Evolutionary conservation across 2,797 vertebrate species (phyloP), one percentile per base, ranked within the genome.

Genomic region (Caiman crocodilus): DNA sequence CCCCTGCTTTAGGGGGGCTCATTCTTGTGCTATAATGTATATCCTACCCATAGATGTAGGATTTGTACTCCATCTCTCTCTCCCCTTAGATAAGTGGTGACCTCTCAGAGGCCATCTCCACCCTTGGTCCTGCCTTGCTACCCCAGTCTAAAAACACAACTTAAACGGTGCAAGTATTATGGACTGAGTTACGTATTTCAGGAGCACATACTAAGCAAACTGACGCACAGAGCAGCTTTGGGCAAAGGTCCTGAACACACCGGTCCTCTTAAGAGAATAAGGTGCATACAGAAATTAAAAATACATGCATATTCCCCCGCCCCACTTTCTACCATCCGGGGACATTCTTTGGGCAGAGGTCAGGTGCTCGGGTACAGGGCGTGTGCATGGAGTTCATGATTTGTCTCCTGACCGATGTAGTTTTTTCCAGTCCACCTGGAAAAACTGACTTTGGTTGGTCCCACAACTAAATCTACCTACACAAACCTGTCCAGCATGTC

Each of bases 351-450:
- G 28, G 13, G 17, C 32, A 78, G 42, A 71, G 58, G 84, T 82
- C 60, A 32, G 50, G 61, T n/a, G 69, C 28, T 82, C 16, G 81
- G 60, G 57, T 58, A 91, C 42, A 82, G 88, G 85, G 86, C 74
- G 60, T 56, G 91, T 74, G 50, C 85, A 23, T 5, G 26, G 30
- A 84, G 74, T 55, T 93, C 13, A 59, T 76, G 91, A 89, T 80
- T 94, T 93, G 76, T 84, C 84, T 91, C 42, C 42, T 57, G 81
- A 95, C 85, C 88, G 58, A 86, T 3, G 28, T 76, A 84, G 86
- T 71, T 32, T 32, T 55, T 91, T 88, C 56, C 85, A 81, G 64
- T 58, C 65, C 78, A 65, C 3, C n/a, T n/a, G n/a, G n/a, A n/a
- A n/a, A n/a, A n/a, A n/a, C 85, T 80, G 60, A 88, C 84, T 69